Evolutionary conservation across 1,140 invertebrate species (phyloP), one percentile per base, ranked within the genome.

Genomic region (Pseudomyrmex gracilis): DNA sequence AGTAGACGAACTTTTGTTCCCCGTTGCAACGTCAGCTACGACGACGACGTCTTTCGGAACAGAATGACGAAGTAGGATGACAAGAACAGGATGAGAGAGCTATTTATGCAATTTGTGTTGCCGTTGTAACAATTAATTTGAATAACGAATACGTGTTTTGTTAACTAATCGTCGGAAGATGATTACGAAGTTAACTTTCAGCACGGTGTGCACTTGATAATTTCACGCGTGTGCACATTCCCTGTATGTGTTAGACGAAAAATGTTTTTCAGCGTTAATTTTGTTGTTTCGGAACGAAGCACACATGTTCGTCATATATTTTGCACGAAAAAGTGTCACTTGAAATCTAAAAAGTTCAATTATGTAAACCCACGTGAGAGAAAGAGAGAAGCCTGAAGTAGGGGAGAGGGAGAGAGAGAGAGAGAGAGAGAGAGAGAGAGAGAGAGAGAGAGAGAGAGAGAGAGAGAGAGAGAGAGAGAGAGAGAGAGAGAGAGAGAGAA

Each of bases 341-440:
- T 66, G 58, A 74, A 73, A 73, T 51, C 24, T 20, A 55, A 10
- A 5, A 24, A 74, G 70, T 73, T 82, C 51, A 58, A 45, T 20
- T 17, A 57, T 67, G 20, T 61, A 61, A 63, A 63, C 9, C 57
- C 74, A 74, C 9, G 47, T 45, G 24, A 34, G 34, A 34, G 34
- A 34, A 7, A 34, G 34, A 34, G 34, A 34, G 34, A 24, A n/a
- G n/a, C n/a, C n/a, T n/a, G n/a, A n/a, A n/a, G n/a, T n/a, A n/a
- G n/a, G n/a, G n/a, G n/a, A n/a, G n/a, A n/a, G n/a, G n/a, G 2
- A 24, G 24, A 24, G 2, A 24, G 24, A 24, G 24, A 24, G 24
- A 24, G 24, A 24, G 24, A 24, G n/a, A 34, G 2, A 34, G 4
- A 34, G 2, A 34, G 24, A 34, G 0, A 34, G 34, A 34, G 34